Percentiles rank a stretch among this genome's conserved stretches.
phyloP scores from a whole-genome alignment of 2,888 invertebrate genomes.

The Hydropsyche betteni region DNA sequence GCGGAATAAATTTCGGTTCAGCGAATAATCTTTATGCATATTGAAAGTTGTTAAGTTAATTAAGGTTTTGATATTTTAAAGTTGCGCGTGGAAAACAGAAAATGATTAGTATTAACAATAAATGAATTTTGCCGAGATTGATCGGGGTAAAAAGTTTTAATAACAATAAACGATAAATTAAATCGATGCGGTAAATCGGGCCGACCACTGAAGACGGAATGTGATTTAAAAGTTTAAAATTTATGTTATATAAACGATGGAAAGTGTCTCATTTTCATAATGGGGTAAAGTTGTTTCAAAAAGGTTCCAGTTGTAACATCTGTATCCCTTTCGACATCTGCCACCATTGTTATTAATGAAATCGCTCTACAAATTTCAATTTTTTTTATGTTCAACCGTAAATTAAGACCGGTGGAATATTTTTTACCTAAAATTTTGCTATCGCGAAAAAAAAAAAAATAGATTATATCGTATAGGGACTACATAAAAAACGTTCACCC shows the following conservation, averaged over 20 bases:
- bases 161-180: neutral
- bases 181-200: neutral
- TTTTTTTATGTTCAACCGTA: too few species aligned
- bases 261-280: slow-evolving; percentile 15
- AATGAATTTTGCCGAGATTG: too few species aligned
- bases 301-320: slow-evolving; percentile 13
- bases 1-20: too few species aligned
- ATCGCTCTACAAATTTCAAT: neutral
- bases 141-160: neutral
- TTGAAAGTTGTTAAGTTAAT: too few species aligned
- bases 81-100: too few species aligned
- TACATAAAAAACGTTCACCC: neutral
- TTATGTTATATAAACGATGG: neutral
- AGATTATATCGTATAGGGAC: neutral
- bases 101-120: too few species aligned
- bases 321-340: slow-evolving; percentile 23
- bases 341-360: slow-evolving; percentile 12
- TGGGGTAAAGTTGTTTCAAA: slow-evolving; percentile 5
- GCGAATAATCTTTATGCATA: too few species aligned
- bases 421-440: too few species aligned
- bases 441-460: slow-evolving; percentile 5
- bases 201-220: neutral
- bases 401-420: too few species aligned
- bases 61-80: too few species aligned
- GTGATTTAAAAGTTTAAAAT: slow-evolving; percentile 12